A percentile compares a stretch with the other conserved stretches of the same genome.
phyloP scores from a whole-genome alignment of 2,113 vertebrate species.

The Pseudorhombus dupliciocellatus region DNA sequence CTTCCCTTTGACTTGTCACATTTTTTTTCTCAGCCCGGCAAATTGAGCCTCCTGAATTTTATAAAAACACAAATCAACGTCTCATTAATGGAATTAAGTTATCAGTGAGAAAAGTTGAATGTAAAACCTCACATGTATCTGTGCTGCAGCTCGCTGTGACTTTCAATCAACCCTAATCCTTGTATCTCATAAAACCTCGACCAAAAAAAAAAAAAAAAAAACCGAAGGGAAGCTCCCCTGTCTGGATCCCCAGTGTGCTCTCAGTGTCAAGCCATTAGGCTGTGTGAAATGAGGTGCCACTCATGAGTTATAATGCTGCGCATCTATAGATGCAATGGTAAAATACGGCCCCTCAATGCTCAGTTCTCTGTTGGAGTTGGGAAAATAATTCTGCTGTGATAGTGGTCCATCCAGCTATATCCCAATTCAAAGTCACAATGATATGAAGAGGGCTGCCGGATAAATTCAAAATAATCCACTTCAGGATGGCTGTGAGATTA shows the following conservation, averaged over 20 bases:
- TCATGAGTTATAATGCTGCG: constrained; percentile 83
- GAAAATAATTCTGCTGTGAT: constrained; percentile 74
- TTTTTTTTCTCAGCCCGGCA: constrained; percentile 27
- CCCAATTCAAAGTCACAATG: constrained; percentile 72
- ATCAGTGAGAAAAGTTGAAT: constrained; percentile 41
- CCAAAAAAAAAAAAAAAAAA: constrained; percentile 52
- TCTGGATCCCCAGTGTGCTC: constrained; percentile 78
- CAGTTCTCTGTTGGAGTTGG: constrained; percentile 63
- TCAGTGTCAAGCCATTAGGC: constrained; percentile 86
- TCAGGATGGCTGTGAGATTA: constrained; percentile 68
- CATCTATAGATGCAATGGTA: constrained; percentile 75
- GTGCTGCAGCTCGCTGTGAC: constrained; percentile 49
- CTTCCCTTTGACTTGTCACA: constrained; percentile 58
- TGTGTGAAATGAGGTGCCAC: constrained; percentile 87
- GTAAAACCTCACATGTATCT: constrained; percentile 22
- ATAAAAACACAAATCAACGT: constrained; percentile 28
- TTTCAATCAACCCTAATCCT: constrained; percentile 77
- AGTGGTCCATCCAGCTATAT: constrained; percentile 66
- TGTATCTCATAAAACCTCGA: constrained; percentile 68
- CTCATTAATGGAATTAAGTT: constrained; percentile 59
- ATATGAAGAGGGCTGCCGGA: constrained; percentile 64
- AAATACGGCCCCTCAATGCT: constrained; percentile 71
- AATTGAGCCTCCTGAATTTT: constrained; percentile 31
- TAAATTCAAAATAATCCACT: constrained; percentile 77
- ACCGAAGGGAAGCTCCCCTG: constrained; percentile 71